Evolutionary conservation across 2,797 vertebrate species (phyloP).

Genomic region (Botia almorhae): DNA sequence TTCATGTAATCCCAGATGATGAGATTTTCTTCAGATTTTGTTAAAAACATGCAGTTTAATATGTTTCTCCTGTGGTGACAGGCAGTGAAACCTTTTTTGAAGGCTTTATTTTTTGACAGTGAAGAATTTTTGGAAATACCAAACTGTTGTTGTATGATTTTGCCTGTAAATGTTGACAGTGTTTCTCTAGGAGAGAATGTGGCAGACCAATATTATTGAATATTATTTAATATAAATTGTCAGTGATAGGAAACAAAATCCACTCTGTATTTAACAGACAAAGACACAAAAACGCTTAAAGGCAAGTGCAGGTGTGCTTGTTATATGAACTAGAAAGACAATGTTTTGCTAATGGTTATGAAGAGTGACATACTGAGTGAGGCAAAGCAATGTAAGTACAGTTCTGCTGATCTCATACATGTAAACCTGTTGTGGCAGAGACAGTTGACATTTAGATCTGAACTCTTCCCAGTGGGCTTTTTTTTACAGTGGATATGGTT

Average conservation of each 20-base stretch:
- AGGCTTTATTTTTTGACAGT: background rate
- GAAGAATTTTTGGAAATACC: background rate
- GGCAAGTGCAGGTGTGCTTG: background rate
- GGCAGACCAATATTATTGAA: slow-evolving; percentile 18
- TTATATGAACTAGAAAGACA: background rate
- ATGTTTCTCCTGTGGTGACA: background rate
- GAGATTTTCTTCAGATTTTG: too few species aligned
- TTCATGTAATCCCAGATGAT: too few species aligned
- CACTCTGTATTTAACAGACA: slow-evolving; percentile 12
- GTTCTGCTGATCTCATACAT: slow-evolving; percentile 12
- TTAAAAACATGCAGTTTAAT: too few species aligned
- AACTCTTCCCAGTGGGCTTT: background rate
- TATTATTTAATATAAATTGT: background rate
- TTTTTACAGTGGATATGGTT: background rate
- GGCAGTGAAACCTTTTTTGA: background rate
- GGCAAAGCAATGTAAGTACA: slow-evolving; percentile 1
- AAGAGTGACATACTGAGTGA: background rate
- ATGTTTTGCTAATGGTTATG: background rate
- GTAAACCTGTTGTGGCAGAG: slow-evolving; percentile 3
- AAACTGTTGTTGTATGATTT: slow-evolving; percentile 11
- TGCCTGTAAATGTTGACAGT: slow-evolving; percentile 7
- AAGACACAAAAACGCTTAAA: slow-evolving; percentile 1
- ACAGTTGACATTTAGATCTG: slow-evolving; percentile 33
- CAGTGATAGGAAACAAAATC: slow-evolving; percentile 14
- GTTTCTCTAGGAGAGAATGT: slow-evolving; percentile 6